A percentile compares a stretch with the other conserved stretches of the same genome.
These are phyloP conservation scores for Macropodus opercularis DNA, from an alignment of 2,797 vertebrate species.

Conservation along the genomic window DNA sequence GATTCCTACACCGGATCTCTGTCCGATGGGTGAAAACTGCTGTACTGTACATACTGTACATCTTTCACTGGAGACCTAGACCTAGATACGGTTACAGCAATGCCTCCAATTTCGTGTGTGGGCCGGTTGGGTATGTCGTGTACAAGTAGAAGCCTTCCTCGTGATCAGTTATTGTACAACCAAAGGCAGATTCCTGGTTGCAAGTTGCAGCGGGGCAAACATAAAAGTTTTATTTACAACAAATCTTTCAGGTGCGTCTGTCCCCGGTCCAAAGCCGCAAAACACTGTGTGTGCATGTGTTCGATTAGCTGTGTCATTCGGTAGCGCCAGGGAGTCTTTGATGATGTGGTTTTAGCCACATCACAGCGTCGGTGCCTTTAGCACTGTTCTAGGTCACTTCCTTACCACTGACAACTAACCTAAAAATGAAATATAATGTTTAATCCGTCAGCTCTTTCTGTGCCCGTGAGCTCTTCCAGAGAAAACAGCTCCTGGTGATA, in stretches of 20 bases:
- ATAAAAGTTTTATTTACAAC: slow-evolving; percentile 65
- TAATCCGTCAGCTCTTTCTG: slow-evolving; percentile 33
- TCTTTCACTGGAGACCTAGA: neutral
- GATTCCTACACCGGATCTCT: too few species aligned
- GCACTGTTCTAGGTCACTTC: slow-evolving; percentile 7
- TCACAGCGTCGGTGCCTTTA: slow-evolving; percentile 15
- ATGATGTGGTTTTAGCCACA: slow-evolving; percentile 41
- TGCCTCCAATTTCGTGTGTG: neutral
- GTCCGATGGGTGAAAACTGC: too few species aligned
- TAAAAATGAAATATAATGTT: slow-evolving; percentile 38
- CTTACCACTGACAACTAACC: slow-evolving; percentile 26
- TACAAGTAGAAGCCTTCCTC: slow-evolving; percentile 9
- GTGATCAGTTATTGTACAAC: slow-evolving; percentile 32
- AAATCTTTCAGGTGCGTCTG: slow-evolving; percentile 42
- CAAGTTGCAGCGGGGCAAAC: slow-evolving; percentile 66
- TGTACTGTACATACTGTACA: too few species aligned
- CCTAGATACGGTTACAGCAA: slow-evolving; percentile 1
- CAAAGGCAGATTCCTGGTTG: slow-evolving; percentile 58
- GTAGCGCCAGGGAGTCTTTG: slow-evolving; percentile 16
- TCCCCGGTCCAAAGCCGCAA: slow-evolving; percentile 42
- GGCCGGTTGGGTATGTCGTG: slow-evolving; percentile 2
- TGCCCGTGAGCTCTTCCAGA: slow-evolving; percentile 40
- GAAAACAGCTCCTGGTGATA: slow-evolving; percentile 57
- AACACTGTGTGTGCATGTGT: slow-evolving; percentile 8
- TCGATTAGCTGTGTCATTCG: slow-evolving; percentile 17